Conservation (phyloP, 23 tunicate genomes). For the Trididemnum miniatum region DNA sequence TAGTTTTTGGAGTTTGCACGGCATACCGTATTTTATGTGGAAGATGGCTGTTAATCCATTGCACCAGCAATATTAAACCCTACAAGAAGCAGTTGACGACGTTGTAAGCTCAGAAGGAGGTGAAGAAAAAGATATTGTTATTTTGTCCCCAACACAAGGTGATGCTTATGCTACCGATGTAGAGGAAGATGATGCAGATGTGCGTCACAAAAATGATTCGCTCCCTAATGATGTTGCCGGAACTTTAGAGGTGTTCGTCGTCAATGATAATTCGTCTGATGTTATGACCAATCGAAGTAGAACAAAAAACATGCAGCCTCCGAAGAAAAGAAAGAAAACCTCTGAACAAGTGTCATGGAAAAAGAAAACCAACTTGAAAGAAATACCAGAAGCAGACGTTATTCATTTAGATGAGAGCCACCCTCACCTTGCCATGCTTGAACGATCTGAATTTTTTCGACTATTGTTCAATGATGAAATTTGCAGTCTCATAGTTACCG, state of each 20-base stretch:
- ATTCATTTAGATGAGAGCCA: slow-evolving; percentile 15
- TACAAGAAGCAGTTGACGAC: slow-evolving; percentile 19
- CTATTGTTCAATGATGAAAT: slow-evolving; percentile 8
- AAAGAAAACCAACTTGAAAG: not conserved
- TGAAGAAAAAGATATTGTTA: slow-evolving; percentile 24
- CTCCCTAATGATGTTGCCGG: slow-evolving; percentile 14
- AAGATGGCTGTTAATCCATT: not conserved
- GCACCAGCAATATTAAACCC: not conserved
- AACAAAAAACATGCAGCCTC: not conserved
- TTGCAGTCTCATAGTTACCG: not conserved
- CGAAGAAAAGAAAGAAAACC: not conserved
- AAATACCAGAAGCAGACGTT: slow-evolving; percentile 9
- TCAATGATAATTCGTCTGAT: not conserved
- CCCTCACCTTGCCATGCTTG: slow-evolving; percentile 31
- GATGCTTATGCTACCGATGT: slow-evolving; percentile 23
- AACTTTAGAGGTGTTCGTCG: slow-evolving; percentile 2
- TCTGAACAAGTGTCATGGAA: not conserved
- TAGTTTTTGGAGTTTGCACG: not conserved
- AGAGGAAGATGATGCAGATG: slow-evolving; percentile 15
- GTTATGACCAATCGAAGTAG: not conserved
- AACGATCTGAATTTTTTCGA: not conserved
- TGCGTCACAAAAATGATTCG: slow-evolving; percentile 5
- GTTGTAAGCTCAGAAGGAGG: not conserved
- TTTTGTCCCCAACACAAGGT: slow-evolving; percentile 26
- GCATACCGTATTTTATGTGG: not conserved